A percentile compares a stretch with the other conserved stretches of the same genome.
phyloP scores from a whole-genome alignment of 92 coral and sea anemone genomes.

The Palythoa caribaeorum region DNA sequence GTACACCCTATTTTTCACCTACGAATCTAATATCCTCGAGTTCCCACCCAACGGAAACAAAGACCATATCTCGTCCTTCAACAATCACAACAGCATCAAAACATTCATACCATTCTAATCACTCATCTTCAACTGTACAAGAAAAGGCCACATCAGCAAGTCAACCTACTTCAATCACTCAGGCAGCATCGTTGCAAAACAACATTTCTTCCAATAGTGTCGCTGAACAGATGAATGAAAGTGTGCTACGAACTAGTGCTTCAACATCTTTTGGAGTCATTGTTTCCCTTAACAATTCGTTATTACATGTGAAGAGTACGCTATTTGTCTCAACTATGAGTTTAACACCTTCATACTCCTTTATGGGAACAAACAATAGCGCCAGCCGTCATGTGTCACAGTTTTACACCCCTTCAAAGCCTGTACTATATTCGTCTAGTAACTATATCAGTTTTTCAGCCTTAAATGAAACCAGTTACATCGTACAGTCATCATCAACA shows the following conservation, averaged over 20 bases:
- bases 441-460: neutral
- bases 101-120: neutral
- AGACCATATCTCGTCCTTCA: neutral
- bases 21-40: neutral
- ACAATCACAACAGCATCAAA: neutral
- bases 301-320: neutral
- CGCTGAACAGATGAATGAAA: neutral
- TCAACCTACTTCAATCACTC: neutral
- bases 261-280: neutral
- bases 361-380: neutral
- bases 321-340: neutral
- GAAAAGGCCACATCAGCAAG: neutral
- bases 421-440: conserved; percentile 4
- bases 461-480: neutral
- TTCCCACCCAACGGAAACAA: neutral
- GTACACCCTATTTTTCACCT: neutral
- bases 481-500: neutral
- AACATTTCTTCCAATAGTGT: neutral
- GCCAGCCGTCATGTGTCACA: neutral
- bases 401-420: neutral
- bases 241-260: neutral
- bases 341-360: neutral
- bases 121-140: neutral
- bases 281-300: neutral
- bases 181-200: neutral